Percentiles rank a stretch among this genome's conserved stretches.
These are phyloP conservation scores for Plectropomus leopardus DNA, from an alignment of 2,113 vertebrate genomes.

Conservation along the genomic window DNA sequence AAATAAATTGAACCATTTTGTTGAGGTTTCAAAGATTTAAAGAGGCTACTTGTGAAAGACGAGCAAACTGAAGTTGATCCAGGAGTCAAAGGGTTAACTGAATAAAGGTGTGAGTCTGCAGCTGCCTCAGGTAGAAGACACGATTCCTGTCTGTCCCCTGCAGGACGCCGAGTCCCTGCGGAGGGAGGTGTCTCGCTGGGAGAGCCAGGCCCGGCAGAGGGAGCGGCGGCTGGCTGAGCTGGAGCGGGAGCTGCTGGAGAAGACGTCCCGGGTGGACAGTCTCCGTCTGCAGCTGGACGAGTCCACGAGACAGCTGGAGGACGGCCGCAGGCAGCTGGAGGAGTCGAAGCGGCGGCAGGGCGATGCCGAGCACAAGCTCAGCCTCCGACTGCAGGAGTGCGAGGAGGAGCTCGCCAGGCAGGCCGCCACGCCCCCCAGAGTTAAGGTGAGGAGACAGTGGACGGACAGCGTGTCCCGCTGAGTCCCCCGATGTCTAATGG, in stretches of 20 bases:
- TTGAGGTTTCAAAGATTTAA: too few species aligned
- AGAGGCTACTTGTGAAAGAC: too few species aligned
- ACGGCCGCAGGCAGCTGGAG: conserved; percentile 84
- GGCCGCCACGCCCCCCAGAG: conserved; percentile 83
- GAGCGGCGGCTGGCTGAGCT: conserved; percentile 85
- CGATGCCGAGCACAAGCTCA: conserved; percentile 87
- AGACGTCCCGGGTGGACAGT: conserved; percentile 74
- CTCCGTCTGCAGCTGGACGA: conserved; percentile 90
- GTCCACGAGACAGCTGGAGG: conserved; percentile 83
- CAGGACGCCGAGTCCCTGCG: conserved; percentile 71
- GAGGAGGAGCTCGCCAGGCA: conserved; percentile 89
- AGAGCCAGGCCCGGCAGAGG: conserved; percentile 85
- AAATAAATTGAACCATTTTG: too few species aligned
- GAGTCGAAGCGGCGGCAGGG: conserved; percentile 85
- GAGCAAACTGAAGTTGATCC: too few species aligned
- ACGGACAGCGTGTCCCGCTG: neutral
- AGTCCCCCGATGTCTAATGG: neutral
- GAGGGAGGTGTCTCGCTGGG: conserved; percentile 68
- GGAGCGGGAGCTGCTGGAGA: conserved; percentile 87
- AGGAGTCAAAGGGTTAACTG: too few species aligned
- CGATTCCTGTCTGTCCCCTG: neutral
- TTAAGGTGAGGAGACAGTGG: conserved; percentile 85
- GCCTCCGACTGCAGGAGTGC: conserved; percentile 86
- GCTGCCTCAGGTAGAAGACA: neutral
- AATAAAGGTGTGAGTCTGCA: too few species aligned